Evolutionary conservation across 2,888 invertebrate species (phyloP), one percentile per base, ranked within the genome.

Genomic region (Ashinkailepas kermadecensis): DNA sequence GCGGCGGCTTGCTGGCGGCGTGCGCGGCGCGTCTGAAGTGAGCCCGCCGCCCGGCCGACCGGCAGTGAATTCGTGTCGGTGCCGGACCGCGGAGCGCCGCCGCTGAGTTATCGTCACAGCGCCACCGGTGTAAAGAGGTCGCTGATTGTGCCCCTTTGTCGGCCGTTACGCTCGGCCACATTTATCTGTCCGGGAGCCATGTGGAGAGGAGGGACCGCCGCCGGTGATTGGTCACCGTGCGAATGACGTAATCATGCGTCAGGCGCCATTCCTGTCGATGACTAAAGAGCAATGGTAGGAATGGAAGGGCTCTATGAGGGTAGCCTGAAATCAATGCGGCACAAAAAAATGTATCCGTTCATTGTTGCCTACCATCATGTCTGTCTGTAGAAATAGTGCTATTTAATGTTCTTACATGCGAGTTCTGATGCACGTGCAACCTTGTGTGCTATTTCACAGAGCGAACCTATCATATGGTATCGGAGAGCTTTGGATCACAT

Each of bases 81-180:
- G 54, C 23, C 54, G 2, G 56, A 10, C 56, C 56, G 54, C 21
- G 12, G 74, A 59, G 15, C 56, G 54, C 54, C 11, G 13, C 74
- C 74, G 74, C 13, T 74, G 74, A 74, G 56, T 74, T 56, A 74
- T 74, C 54, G 74, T 54, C 13, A 74, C 54, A 56, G 74, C 56
- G 11, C 39, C 70, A 56, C 70, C 54, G 4, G 9, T 18, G 9
- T 74, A 56, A 54, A 74, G 21, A 56, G 74, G 9, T 11, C 54
- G 2, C 54, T 74, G 74, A 74, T 56, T 74, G 56, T 18, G 10
- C 0, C 54, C 54, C 39, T 74, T 74, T 56, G 74, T 74, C 21
- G 10, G 74, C 56, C 9, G 56, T 54, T 23, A 21, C 15, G 21
- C 56, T 12, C 21, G 74, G 56, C 56, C 54, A 21, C 56, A 54